These are phyloP conservation scores for Sylvia atricapilla DNA, from an alignment of 2,113 vertebrate species.

Conservation along the genomic window DNA sequence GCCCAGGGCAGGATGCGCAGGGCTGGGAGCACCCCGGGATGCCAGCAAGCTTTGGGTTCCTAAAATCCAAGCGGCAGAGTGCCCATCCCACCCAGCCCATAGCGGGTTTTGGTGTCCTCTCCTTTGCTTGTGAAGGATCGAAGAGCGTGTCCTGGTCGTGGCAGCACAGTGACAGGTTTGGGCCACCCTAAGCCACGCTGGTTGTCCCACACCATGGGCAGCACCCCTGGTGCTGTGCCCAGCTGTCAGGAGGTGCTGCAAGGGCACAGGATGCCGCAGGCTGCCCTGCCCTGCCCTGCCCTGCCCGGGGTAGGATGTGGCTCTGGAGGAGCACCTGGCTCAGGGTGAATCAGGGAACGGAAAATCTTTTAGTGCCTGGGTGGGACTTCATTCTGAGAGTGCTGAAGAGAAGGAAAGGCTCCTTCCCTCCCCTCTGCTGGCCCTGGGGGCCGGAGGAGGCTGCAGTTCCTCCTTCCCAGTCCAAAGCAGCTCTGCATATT, in stretches of 20 bases:
- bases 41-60: background rate
- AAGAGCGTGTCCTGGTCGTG: fast-evolving
- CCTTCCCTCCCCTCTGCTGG: background rate
- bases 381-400: background rate
- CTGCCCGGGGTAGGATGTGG: fast-evolving
- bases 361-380: background rate
- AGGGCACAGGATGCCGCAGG: fast-evolving
- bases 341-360: background rate
- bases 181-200: fast-evolving
- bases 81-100: fast-evolving
- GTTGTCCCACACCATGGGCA: fast-evolving
- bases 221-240: background rate
- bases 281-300: background rate
- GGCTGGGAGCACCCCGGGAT: background rate
- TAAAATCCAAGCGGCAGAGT: background rate
- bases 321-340: background rate
- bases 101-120: background rate
- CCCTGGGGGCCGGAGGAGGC: background rate
- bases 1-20: background rate
- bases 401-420: background rate
- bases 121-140: background rate
- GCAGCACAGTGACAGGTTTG: background rate
- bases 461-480: background rate
- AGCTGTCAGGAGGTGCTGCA: background rate
- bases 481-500: slow-evolving; percentile 8